Percentiles rank a stretch among this genome's conserved stretches.
Conservation (phyloP, 1,140 invertebrate species). For the Archivesica marissinica region DNA sequence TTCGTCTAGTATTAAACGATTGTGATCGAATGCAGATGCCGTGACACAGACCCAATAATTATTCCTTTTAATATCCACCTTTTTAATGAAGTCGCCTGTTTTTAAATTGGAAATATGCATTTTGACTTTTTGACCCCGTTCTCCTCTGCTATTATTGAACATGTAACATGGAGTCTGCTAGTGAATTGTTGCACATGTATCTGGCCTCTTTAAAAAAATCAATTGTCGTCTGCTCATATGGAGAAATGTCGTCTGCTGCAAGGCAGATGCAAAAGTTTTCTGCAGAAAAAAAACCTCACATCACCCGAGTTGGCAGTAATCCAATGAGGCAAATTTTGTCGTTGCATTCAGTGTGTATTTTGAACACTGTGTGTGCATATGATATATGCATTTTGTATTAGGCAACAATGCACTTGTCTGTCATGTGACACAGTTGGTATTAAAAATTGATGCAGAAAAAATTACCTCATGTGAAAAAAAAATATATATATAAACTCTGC, state of each 20-base stretch:
- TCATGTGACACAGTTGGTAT: conserved; percentile 25
- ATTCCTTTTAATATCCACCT: conserved; percentile 6
- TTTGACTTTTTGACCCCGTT: conserved; percentile 1
- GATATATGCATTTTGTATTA: conserved; percentile 20
- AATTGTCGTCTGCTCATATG: conserved; percentile 7
- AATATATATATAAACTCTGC: conserved; percentile 20
- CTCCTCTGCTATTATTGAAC: background rate
- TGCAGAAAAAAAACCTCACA: conserved; percentile 29
- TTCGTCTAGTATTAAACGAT: too few species aligned
- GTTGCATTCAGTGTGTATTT: background rate
- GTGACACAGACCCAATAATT: background rate
- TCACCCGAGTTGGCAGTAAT: conserved; percentile 19
- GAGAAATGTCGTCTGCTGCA: conserved; percentile 4
- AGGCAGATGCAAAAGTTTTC: conserved; percentile 17
- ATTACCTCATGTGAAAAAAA: conserved; percentile 22
- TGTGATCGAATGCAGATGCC: background rate
- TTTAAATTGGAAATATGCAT: conserved; percentile 1
- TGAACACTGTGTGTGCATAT: background rate
- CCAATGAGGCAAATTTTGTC: conserved; percentile 23
- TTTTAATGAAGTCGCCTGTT: background rate
- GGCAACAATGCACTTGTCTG: conserved; percentile 5
- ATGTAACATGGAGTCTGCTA: conserved; percentile 1
- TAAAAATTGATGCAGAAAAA: conserved; percentile 36
- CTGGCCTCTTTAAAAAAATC: conserved; percentile 27
- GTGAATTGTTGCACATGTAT: conserved; percentile 34